phyloP scores from a whole-genome alignment of 2,113 vertebrate species.

The Oncorhynchus kisutch region DNA sequence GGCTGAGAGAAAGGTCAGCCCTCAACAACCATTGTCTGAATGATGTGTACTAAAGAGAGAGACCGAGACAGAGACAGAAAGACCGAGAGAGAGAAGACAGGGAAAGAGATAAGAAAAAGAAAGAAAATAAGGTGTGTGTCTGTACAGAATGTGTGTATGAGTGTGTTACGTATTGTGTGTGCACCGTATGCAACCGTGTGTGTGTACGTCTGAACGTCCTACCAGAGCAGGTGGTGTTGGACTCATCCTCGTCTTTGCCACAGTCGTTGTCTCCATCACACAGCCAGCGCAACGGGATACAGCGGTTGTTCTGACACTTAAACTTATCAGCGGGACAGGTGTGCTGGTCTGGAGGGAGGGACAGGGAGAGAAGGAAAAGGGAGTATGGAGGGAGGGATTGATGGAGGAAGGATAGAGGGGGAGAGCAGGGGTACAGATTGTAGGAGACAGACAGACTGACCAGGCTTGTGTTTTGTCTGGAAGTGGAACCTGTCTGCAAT shows the following conservation, averaged over 20 bases:
- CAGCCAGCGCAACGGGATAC: conserved; percentile 97
- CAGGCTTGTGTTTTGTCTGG: background rate
- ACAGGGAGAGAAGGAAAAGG: too few relatives aligned
- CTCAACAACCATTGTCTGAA: background rate
- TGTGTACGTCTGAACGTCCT: background rate
- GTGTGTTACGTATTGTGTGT: background rate
- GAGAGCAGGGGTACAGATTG: background rate
- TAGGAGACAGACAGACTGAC: conserved; percentile 7
- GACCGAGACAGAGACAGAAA: background rate
- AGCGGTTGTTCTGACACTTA: conserved; percentile 56
- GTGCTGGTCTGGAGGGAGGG: conserved; percentile 84
- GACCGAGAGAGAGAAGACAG: too few relatives aligned
- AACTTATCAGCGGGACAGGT: conserved; percentile 95
- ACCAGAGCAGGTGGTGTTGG: conserved; percentile 96
- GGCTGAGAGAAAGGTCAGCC: background rate
- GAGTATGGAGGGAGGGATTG: too few relatives aligned
- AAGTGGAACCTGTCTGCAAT: too few relatives aligned
- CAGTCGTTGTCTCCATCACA: conserved; percentile 97
- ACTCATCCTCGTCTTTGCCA: conserved; percentile 92
- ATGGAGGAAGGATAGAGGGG: too few relatives aligned
- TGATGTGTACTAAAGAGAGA: background rate
- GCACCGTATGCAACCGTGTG: background rate
- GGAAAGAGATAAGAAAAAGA: background rate
- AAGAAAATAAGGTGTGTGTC: background rate
- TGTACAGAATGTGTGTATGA: background rate